Evolutionary conservation across 1,140 invertebrate genomes (phyloP).

Genomic region (Drosophila grimshawi): DNA sequence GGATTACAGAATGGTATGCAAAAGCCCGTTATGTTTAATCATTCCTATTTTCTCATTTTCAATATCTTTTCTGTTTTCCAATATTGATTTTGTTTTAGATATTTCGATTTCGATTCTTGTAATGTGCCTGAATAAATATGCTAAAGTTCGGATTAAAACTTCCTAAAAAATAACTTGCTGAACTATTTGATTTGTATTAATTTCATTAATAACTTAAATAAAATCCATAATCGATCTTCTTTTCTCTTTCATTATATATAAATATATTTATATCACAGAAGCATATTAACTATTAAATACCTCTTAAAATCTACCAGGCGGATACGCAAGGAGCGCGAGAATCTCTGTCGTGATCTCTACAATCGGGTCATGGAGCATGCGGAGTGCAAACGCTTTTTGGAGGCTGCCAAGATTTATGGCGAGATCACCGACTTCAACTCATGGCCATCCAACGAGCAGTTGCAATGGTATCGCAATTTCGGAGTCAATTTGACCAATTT

Average conservation of each 20-base stretch:
- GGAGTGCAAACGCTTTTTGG: slow-evolving; percentile 87
- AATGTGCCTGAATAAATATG: too few relatives aligned
- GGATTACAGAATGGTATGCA: slow-evolving; percentile 89
- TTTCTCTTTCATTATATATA: slow-evolving; percentile 74
- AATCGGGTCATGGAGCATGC: slow-evolving; percentile 86
- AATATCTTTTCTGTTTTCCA: neutral
- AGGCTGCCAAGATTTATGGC: slow-evolving; percentile 78
- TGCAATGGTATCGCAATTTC: slow-evolving; percentile 67
- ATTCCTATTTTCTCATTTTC: neutral
- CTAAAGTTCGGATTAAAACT: too few relatives aligned
- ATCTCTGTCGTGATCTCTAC: slow-evolving; percentile 88
- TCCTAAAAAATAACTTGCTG: too few relatives aligned
- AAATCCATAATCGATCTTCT: too few relatives aligned
- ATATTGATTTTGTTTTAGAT: neutral
- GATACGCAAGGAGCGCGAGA: slow-evolving; percentile 87
- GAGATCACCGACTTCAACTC: slow-evolving; percentile 71
- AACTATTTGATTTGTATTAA: too few relatives aligned
- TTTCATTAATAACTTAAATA: too few relatives aligned
- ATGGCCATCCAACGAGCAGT: slow-evolving; percentile 70
- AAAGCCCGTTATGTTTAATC: neutral
- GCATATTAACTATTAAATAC: too few relatives aligned
- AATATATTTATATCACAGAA: too few relatives aligned
- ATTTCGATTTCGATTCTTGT: too few relatives aligned
- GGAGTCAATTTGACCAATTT: slow-evolving; percentile 64
- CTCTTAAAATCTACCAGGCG: slow-evolving; percentile 84